Conservation (phyloP, 2,888 invertebrate species). For the Ganaspis brasiliensis region DNA sequence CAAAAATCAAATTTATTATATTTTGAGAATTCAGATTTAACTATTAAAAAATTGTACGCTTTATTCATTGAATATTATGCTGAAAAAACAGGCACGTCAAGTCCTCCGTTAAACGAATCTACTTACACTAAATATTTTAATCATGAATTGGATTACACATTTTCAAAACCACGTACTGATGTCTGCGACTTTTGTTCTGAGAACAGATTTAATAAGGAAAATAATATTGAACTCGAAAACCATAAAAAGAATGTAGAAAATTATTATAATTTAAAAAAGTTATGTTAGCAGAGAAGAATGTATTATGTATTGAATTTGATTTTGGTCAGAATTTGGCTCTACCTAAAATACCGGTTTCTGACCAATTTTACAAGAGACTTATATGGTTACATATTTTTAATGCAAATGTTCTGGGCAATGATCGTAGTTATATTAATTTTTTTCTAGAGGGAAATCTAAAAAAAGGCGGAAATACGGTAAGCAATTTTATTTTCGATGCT, state of each 20-base stretch:
- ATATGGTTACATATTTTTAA: constrained; percentile 60
- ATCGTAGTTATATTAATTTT: constrained; percentile 56
- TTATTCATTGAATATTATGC: constrained; percentile 44
- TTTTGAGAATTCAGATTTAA: constrained; percentile 40
- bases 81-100: constrained; percentile 30
- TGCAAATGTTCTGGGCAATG: constrained; percentile 48
- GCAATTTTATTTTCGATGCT: constrained; percentile 50
- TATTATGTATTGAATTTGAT: constrained; percentile 55
- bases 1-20: constrained; percentile 25
- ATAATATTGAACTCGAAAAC: constrained; percentile 7
- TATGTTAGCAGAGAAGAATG: constrained; percentile 49
- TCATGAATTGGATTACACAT: constrained; percentile 47
- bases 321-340: constrained; percentile 58
- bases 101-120: constrained; percentile 44
- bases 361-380: constrained; percentile 58
- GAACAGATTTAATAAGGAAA: constrained; percentile 33
- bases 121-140: constrained; percentile 54
- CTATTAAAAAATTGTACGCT: constrained; percentile 16
- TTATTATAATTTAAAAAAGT: constrained; percentile 40
- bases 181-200: constrained; percentile 53
- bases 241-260: constrained; percentile 46
- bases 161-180: constrained; percentile 49
- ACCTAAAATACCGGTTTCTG: constrained; percentile 58
- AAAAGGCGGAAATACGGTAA: constrained; percentile 59
- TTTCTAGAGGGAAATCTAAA: constrained; percentile 55